Conservation (phyloP, 2,113 vertebrate species). For the Nerophis lumbriciformis region DNA sequence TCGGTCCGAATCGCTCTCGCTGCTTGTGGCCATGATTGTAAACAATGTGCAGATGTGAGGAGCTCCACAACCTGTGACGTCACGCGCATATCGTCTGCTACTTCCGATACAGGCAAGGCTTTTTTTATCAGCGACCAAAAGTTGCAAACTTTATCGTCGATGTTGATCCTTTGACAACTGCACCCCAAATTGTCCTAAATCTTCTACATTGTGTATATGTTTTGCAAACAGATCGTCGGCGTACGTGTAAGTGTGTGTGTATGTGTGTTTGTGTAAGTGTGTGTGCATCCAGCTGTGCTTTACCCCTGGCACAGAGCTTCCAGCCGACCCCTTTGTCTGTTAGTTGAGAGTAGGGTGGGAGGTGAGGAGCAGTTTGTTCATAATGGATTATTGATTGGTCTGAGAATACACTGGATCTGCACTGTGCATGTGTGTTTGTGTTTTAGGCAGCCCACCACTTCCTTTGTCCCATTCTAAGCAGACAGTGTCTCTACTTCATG, state of each 20-base stretch:
- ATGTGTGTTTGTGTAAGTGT: constrained; percentile 9
- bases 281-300: constrained; percentile 41
- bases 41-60: no score
- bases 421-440: constrained; percentile 57
- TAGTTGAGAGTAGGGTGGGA: constrained; percentile 69
- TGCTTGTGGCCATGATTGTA: no score
- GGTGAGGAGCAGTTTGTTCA: constrained; percentile 81
- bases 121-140: no score
- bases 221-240: constrained; percentile 19
- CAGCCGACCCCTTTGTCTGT: constrained; percentile 73
- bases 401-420: constrained; percentile 73
- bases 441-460: constrained; percentile 48
- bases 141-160: no score
- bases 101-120: no score
- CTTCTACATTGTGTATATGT: constrained; percentile 6
- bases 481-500: constrained; percentile 61
- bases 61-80: no score
- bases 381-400: constrained; percentile 94
- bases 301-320: constrained; percentile 37
- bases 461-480: constrained; percentile 40
- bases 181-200: constrained; percentile 20
- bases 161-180: constrained; percentile 17
- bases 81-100: no score
- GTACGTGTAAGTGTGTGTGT: constrained; percentile 12
- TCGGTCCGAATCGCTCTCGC: no score